Evolutionary conservation across 1,140 invertebrate genomes (phyloP).

Genomic region (Drosophila leontia): DNA sequence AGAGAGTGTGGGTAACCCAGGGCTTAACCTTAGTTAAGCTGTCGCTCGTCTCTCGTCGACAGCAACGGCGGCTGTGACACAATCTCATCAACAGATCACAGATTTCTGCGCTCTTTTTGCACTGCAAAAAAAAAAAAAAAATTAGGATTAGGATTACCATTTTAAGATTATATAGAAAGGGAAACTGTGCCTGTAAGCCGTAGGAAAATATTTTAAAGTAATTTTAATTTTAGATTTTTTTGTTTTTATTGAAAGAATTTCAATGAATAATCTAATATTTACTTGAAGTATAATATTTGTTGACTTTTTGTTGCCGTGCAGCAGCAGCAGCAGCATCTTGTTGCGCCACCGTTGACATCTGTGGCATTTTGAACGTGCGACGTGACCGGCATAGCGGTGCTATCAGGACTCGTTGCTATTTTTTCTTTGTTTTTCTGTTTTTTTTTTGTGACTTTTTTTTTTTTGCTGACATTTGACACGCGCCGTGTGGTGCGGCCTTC

Average conservation of each 20-base stretch:
- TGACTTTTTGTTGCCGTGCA: conserved; percentile 16
- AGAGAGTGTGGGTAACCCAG: conserved; percentile 42
- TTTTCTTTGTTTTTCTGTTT: conserved; percentile 11
- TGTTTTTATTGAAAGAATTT: background rate
- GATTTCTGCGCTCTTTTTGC: conserved; percentile 55
- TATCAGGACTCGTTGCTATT: conserved; percentile 33
- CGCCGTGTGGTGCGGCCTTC: conserved; percentile 56
- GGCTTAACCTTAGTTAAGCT: conserved; percentile 82
- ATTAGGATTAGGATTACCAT: background rate
- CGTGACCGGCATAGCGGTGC: conserved; percentile 76
- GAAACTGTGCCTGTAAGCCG: too few relatives aligned
- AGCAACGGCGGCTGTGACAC: conserved; percentile 71
- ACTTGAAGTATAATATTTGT: rapidly evolving
- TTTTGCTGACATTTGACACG: conserved; percentile 78
- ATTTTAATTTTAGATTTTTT: background rate
- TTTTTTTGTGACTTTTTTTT: conserved; percentile 40
- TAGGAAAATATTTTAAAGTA: background rate
- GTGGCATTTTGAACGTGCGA: conserved; percentile 83
- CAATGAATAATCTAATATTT: background rate
- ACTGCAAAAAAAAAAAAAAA: background rate
- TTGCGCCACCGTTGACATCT: conserved; percentile 81
- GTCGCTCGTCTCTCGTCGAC: conserved; percentile 68
- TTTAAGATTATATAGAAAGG: too few relatives aligned
- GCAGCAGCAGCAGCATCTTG: conserved; percentile 38
- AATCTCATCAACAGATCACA: conserved; percentile 83